A percentile compares a stretch with the other conserved stretches of the same genome.
Conservation (phyloP, 2,888 invertebrate genomes). For the Lasioglossum marginatum region DNA sequence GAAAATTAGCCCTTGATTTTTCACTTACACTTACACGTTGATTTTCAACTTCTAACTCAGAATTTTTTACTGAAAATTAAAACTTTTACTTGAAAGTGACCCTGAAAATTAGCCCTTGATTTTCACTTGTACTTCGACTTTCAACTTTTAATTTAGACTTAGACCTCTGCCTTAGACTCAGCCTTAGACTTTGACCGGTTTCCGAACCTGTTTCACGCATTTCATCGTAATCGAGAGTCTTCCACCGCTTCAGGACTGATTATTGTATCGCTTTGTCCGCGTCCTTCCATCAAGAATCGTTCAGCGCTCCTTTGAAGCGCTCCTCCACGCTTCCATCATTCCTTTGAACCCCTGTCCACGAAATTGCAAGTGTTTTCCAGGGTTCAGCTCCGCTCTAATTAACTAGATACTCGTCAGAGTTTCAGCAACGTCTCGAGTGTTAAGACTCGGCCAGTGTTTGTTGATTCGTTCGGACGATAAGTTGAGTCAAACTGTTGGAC, state of each 20-base stretch:
- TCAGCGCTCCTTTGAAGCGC: background rate
- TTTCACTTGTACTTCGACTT: background rate
- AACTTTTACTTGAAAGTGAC: too few species aligned
- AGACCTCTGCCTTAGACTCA: background rate
- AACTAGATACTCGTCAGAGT: background rate
- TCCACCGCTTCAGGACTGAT: background rate
- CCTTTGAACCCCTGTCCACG: background rate
- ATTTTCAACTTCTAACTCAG: too few species aligned
- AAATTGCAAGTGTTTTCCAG: background rate
- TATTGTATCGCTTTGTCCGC: background rate
- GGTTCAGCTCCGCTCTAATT: background rate
- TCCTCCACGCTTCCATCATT: background rate
- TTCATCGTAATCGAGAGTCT: background rate
- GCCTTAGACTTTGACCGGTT: background rate
- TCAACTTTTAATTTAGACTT: background rate
- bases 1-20: too few species aligned
- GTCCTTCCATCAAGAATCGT: background rate
- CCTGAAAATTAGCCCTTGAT: background rate
- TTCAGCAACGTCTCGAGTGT: background rate
- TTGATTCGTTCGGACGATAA: background rate
- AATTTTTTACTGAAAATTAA: too few species aligned
- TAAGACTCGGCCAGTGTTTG: conserved; percentile 1
- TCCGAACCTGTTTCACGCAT: background rate
- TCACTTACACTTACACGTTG: too few species aligned
- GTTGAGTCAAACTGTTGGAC: background rate